Percentiles rank a stretch among this genome's conserved stretches.
These are phyloP conservation scores for Carcinoscorpius rotundicauda DNA, from an alignment of 1,140 invertebrate genomes.

Conservation along the genomic window DNA sequence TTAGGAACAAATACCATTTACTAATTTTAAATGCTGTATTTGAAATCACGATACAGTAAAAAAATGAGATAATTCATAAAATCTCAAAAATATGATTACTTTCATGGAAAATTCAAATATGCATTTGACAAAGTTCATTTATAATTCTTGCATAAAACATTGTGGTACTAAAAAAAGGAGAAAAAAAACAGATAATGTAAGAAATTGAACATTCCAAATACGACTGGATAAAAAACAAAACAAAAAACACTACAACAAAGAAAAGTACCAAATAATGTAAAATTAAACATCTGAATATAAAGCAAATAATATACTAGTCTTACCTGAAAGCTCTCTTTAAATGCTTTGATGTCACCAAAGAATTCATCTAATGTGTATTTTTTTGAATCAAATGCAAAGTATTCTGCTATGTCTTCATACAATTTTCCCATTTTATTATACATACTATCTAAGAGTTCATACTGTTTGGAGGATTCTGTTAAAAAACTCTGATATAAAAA, in stretches of 20 bases:
- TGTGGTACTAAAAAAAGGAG: slow-evolving; percentile 8
- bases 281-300: background rate
- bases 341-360: slow-evolving; percentile 87
- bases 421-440: slow-evolving; percentile 81
- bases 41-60: no score
- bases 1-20: no score
- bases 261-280: background rate
- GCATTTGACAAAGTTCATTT: no score
- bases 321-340: slow-evolving; percentile 83
- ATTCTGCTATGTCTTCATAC: slow-evolving; percentile 74
- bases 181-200: slow-evolving; percentile 11
- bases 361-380: slow-evolving; percentile 95
- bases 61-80: no score
- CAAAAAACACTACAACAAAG: slow-evolving; percentile 3
- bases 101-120: no score
- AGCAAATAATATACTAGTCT: slow-evolving; percentile 29
- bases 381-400: slow-evolving; percentile 80
- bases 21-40: no score
- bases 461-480: slow-evolving; percentile 65
- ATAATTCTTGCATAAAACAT: no score
- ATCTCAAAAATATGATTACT: no score
- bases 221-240: slow-evolving; percentile 9
- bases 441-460: slow-evolving; percentile 81
- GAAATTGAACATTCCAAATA: slow-evolving; percentile 11
- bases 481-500: slow-evolving; percentile 47